A percentile compares a stretch with the other conserved stretches of the same genome.
Evolutionary conservation across 2,113 vertebrate species (phyloP).

Genomic region (Chrysochloris asiatica): DNA sequence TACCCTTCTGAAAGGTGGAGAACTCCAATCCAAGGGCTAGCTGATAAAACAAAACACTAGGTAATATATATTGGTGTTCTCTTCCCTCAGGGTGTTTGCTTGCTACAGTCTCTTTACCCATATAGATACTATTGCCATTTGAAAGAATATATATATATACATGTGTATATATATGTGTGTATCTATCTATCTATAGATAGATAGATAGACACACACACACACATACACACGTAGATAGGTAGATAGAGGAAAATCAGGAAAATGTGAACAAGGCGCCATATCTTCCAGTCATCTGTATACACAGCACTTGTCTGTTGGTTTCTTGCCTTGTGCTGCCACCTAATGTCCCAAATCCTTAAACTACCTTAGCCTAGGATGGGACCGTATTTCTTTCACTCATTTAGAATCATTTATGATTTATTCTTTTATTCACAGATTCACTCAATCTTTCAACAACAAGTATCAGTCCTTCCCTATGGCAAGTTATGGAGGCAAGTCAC

Average conservation of each 20-base stretch:
- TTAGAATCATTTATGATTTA: background rate
- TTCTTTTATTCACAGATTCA: background rate
- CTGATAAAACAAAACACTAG: background rate
- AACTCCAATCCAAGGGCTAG: background rate
- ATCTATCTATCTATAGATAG: too few relatives aligned
- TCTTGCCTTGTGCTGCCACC: constrained; percentile 69
- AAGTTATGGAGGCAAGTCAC: too few relatives aligned
- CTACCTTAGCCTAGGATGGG: background rate
- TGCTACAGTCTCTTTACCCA: background rate
- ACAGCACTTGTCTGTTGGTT: background rate
- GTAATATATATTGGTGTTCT: background rate
- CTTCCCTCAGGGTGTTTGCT: background rate
- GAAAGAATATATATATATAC: too few relatives aligned
- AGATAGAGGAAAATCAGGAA: background rate
- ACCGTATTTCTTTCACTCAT: background rate
- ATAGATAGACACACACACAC: too few relatives aligned
- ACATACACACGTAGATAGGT: too few relatives aligned
- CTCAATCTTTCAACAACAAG: background rate
- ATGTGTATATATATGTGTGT: too few relatives aligned
- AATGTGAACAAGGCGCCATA: fast-evolving
- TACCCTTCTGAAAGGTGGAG: background rate
- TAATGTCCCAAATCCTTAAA: background rate
- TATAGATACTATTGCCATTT: background rate
- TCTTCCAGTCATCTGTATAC: background rate
- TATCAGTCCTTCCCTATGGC: background rate